These are phyloP conservation scores for Acinonyx jubatus DNA, from an alignment of 2,113 vertebrate genomes.

Conservation along the genomic window DNA sequence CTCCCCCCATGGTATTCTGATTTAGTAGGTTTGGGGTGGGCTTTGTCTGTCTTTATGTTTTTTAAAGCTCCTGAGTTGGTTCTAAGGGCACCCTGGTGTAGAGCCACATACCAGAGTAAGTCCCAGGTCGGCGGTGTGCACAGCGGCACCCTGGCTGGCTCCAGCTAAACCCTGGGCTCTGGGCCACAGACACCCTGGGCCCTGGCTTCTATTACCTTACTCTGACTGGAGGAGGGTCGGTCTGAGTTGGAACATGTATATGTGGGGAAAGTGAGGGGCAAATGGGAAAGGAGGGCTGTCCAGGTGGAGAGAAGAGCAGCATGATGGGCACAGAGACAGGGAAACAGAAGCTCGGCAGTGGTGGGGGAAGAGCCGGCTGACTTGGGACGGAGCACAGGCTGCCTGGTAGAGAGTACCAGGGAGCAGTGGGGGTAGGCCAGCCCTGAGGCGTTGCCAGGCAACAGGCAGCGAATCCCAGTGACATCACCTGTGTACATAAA, in stretches of 20 bases:
- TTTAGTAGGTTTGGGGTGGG: not conserved
- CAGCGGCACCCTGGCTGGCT: too few species aligned
- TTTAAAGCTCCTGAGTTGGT: not conserved
- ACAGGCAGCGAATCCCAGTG: not conserved
- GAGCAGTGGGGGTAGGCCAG: not conserved
- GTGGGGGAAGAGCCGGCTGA: not conserved
- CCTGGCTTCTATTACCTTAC: not conserved
- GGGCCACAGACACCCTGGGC: too few species aligned
- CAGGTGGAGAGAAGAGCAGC: not conserved
- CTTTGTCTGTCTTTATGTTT: not conserved
- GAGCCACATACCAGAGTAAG: not conserved
- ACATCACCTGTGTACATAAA: not conserved
- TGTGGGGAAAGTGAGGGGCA: not conserved
- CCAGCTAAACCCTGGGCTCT: not conserved
- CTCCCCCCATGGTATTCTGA: not conserved
- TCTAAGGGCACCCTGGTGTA: not conserved
- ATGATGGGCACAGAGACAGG: not conserved
- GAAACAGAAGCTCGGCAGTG: accelerated
- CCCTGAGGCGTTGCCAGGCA: not conserved
- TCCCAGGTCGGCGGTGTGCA: not conserved
- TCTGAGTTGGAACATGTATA: not conserved
- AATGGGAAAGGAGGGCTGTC: not conserved
- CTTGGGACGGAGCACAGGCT: not conserved
- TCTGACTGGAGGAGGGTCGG: not conserved
- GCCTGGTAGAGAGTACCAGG: not conserved